Conservation (phyloP, 2,113 vertebrate species). For the Boleophthalmus pectinirostris region DNA sequence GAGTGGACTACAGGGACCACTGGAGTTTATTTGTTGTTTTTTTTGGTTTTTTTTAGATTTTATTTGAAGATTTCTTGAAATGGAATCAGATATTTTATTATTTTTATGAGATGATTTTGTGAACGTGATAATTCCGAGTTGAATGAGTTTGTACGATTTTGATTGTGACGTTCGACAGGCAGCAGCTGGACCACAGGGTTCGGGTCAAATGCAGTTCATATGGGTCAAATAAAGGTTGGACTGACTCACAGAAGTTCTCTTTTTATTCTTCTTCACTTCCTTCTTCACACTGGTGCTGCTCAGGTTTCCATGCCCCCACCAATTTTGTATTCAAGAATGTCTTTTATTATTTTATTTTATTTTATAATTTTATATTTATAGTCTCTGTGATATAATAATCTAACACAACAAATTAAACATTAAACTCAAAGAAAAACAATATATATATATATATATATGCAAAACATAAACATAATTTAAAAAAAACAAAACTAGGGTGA, state of each 20-base stretch:
- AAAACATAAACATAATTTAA: no score
- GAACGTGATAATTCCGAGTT: neutral
- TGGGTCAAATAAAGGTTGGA: neutral
- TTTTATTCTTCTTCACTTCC: no score
- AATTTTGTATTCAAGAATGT: neutral
- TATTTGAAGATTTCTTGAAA: neutral
- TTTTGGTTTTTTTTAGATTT: neutral
- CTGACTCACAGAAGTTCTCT: neutral
- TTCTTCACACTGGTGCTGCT: no score
- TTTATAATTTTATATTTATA: no score
- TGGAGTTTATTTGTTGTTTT: neutral
- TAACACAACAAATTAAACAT: no score
- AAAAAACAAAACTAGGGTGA: no score
- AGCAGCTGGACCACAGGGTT: neutral
- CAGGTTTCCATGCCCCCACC: neutral
- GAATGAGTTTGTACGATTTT: neutral
- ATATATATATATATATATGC: no score
- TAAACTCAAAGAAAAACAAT: no score
- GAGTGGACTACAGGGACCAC: neutral
- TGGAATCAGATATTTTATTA: neutral
- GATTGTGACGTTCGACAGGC: neutral
- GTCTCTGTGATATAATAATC: no score
- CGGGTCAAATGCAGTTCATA: neutral
- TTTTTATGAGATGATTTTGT: neutral
- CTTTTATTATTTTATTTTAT: no score